Conservation (phyloP, 2,797 vertebrate genomes). For the Anguilla megastoma region DNA sequence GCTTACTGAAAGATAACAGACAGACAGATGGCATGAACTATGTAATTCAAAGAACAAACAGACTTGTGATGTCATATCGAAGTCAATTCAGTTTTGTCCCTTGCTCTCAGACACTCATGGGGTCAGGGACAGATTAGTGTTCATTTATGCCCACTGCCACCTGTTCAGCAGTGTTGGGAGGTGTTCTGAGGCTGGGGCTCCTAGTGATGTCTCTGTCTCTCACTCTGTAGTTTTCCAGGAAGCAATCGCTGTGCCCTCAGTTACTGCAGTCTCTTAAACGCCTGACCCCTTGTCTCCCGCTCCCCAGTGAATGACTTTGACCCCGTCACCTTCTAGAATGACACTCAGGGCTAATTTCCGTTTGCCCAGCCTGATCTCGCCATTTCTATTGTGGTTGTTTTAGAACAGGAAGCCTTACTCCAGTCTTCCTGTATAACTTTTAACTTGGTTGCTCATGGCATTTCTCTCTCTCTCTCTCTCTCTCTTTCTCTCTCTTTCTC, state of each 20-base stretch:
- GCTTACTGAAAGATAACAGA: neutral
- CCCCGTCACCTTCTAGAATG: conserved; percentile 49
- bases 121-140: neutral
- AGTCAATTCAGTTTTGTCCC: neutral
- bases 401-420: conserved; percentile 54
- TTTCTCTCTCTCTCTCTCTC: conserved; percentile 30
- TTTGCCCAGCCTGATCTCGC: conserved; percentile 37
- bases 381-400: conserved; percentile 44
- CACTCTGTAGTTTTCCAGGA: conserved; percentile 35
- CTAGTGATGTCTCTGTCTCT: conserved; percentile 3
- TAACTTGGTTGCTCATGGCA: neutral
- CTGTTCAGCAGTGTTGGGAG: neutral
- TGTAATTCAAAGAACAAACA: neutral
- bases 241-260: conserved; percentile 37
- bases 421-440: conserved; percentile 50
- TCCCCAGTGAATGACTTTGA: conserved; percentile 58
- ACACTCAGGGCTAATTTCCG: conserved; percentile 43
- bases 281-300: conserved; percentile 13
- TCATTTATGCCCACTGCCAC: neutral
- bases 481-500: neutral
- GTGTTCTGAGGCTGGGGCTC: neutral
- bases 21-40: neutral
- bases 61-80: neutral
- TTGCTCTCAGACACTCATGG: neutral
- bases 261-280: neutral